Base-by-base conservation (phyloP, 2,797 vertebrate genomes). In the Hypotaenidia philippensis region DNA sequence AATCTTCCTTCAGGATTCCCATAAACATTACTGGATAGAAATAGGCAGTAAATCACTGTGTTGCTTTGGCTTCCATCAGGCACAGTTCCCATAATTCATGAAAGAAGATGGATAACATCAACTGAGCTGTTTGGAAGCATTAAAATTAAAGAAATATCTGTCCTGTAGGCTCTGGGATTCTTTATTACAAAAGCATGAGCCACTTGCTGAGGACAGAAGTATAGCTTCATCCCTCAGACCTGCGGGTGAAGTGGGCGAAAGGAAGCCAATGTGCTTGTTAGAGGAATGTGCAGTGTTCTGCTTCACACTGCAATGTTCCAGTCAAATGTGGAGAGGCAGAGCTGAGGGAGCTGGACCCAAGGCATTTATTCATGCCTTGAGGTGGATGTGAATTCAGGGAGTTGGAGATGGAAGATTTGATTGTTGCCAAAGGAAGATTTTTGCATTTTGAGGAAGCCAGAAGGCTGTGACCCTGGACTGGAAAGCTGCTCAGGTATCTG, bases 201-300 rank as follows among this genome's bases (percentile, higher is more conserved):
- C 41, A 60, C 14, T 40, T 77, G 2, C 38, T 76, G 22, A 76
- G 29, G 80, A 31, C 1, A 45, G 56, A 59, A 31, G 11, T 45
- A 57, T 4, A 20, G 10, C 10, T 64, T 69, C 15, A 38, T 45
- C 25, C 6, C 15, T 55, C n/a, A 60, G 36, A 50, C 13, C 21
- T 82, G 31, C 13, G 1, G 5, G 18, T 40, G 34, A 87, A 77
- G 11, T 16, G 31, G 21, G 25, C 47, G 31, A 34, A 75, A 70
- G 13, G 8, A 40, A 61, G 8, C 2, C 41, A 4, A 23, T 11
- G 20, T 20, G 10, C 13, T 64, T 71, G 31, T 44, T 27, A 47
- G 1, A 31, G 22, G 13, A 86, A 22, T 3, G 4, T 12, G 21
- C n/a, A 0, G 0, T 50, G 13, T 63, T 85, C 57, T 82, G 29